Conservation (phyloP, 2,113 vertebrate species). For the Macaca mulatta region DNA sequence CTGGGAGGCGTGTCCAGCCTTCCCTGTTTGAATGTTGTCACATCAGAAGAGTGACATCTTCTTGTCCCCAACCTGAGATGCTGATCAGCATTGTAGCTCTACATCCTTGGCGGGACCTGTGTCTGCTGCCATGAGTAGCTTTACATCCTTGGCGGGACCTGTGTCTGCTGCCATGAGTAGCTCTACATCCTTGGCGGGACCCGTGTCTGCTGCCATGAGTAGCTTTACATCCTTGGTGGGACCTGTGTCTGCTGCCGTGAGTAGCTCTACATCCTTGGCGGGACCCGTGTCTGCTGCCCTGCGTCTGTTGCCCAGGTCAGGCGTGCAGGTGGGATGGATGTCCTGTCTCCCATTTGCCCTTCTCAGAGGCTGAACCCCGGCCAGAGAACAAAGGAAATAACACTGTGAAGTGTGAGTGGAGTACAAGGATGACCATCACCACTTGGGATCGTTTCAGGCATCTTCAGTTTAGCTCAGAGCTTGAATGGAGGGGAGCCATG, state of each 20-base stretch:
- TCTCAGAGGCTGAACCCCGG: conserved; percentile 28
- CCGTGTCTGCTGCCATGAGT: too few species aligned
- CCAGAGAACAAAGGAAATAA: conserved; percentile 57
- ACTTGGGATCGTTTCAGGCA: background rate
- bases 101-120: background rate
- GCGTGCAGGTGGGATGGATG: background rate
- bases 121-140: background rate
- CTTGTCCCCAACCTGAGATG: background rate
- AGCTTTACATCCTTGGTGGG: background rate
- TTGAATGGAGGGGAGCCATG: background rate
- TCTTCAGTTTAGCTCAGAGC: background rate
- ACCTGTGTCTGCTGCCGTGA: background rate
- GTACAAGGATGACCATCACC: background rate
- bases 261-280: background rate
- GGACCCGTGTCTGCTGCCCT: background rate
- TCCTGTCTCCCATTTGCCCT: background rate
- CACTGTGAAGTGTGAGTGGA: background rate
- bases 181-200: background rate
- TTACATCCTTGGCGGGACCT: too few species aligned
- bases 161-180: rapidly evolving
- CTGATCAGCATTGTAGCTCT: background rate
- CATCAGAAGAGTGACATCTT: background rate
- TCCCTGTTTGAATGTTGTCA: background rate
- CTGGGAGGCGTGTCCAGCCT: background rate
- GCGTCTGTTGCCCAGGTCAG: background rate